Evolutionary conservation across 1,140 invertebrate genomes (phyloP).

Genomic region (Anastrepha ludens): DNA sequence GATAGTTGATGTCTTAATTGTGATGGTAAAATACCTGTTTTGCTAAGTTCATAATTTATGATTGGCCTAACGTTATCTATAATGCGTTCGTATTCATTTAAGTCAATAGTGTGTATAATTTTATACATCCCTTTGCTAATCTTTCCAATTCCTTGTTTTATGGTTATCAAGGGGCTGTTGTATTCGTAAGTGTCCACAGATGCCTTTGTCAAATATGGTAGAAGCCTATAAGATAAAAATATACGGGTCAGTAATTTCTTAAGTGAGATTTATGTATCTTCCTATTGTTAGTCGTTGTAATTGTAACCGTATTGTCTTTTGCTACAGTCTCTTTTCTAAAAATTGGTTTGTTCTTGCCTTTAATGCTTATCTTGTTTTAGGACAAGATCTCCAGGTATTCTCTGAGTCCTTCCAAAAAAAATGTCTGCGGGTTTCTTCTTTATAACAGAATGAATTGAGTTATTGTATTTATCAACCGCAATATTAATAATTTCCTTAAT

Average conservation of each 20-base stretch:
- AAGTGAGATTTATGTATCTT: constrained; percentile 5
- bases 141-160: neutral
- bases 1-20: constrained; percentile 7
- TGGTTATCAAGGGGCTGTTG: neutral
- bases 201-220: neutral
- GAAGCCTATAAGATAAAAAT: neutral
- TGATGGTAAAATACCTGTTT: neutral
- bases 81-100: neutral
- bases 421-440: no score
- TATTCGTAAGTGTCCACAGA: neutral
- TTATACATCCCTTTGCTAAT: neutral
- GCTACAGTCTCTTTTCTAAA: constrained; percentile 8
- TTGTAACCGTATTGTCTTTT: neutral
- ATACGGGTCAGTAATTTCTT: neutral
- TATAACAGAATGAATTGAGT: no score
- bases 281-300: neutral
- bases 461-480: no score
- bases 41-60: neutral
- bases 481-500: no score
- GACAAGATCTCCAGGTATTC: neutral
- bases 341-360: neutral
- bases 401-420: no score
- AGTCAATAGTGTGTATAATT: neutral
- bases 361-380: constrained; percentile 9
- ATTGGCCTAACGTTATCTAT: neutral